Conservation (phyloP, 2,888 invertebrate species). For the Drosophila quasianomalipes region DNA sequence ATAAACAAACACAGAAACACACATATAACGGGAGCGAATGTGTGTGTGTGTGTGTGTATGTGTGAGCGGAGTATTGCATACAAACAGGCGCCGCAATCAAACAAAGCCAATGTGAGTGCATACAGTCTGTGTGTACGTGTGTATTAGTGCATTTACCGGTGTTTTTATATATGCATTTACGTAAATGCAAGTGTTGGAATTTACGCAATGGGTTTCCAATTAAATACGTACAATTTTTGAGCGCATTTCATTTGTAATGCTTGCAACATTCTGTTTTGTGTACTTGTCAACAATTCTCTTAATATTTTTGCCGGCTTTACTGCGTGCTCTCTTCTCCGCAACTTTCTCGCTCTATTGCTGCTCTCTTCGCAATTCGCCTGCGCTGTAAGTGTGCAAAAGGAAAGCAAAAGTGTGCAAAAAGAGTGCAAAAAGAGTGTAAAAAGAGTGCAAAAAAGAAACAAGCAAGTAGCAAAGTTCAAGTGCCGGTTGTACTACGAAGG, state of each 20-base stretch:
- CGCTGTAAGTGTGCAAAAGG: conserved; percentile 52
- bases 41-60: neutral
- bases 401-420: conserved; percentile 17
- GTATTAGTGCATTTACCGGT: conserved; percentile 23
- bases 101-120: conserved; percentile 13
- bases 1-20: conserved; percentile 21
- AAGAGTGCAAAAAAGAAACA: conserved; percentile 11
- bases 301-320: conserved; percentile 59
- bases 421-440: conserved; percentile 38
- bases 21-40: neutral
- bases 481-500: conserved; percentile 64
- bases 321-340: conserved; percentile 29
- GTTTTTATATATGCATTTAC: neutral
- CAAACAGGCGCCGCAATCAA: conserved; percentile 47
- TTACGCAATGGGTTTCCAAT: neutral
- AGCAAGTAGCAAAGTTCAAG: conserved; percentile 50
- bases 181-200: neutral
- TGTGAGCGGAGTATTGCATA: conserved; percentile 49
- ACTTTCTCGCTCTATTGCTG: neutral
- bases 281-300: conserved; percentile 15
- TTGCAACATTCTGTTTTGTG: conserved; percentile 4
- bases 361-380: conserved; percentile 62
- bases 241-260: conserved; percentile 14
- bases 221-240: neutral
- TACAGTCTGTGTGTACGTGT: conserved; percentile 10